Evolutionary conservation across 2,797 vertebrate species (phyloP).

Genomic region (Pogoniulus pusillus): DNA sequence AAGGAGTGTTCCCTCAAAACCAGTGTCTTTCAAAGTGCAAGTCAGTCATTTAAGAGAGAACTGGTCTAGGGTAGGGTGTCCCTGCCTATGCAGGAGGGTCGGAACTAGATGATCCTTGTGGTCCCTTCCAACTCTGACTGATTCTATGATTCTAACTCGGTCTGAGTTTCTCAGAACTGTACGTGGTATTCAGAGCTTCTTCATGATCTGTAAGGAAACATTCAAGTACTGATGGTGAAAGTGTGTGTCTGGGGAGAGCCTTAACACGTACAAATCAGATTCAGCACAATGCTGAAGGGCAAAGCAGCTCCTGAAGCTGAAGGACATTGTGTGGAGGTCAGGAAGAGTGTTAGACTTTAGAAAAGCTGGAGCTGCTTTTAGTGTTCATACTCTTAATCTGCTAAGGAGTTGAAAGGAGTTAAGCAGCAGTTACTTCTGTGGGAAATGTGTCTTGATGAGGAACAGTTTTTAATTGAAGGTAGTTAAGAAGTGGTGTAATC

Average conservation of each 20-base stretch:
- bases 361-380: background rate
- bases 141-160: no score
- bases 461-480: background rate
- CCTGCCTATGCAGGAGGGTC: no score
- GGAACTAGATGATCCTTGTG: no score
- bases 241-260: background rate
- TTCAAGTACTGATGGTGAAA: background rate
- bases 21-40: background rate
- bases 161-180: background rate
- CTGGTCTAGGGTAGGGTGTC: no score
- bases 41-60: background rate
- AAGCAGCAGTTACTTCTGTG: background rate
- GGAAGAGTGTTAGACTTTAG: background rate
- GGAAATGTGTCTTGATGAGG: background rate
- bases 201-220: accelerated
- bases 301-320: background rate
- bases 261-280: background rate
- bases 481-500: background rate
- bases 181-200: background rate
- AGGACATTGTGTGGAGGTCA: background rate
- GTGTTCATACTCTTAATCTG: background rate
- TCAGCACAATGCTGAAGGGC: background rate
- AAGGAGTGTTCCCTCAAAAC: background rate
- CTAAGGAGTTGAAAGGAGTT: background rate
- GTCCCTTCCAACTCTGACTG: no score